These are phyloP conservation scores for Sitophilus oryzae DNA, from an alignment of 1,140 invertebrate species.

Conservation along the genomic window DNA sequence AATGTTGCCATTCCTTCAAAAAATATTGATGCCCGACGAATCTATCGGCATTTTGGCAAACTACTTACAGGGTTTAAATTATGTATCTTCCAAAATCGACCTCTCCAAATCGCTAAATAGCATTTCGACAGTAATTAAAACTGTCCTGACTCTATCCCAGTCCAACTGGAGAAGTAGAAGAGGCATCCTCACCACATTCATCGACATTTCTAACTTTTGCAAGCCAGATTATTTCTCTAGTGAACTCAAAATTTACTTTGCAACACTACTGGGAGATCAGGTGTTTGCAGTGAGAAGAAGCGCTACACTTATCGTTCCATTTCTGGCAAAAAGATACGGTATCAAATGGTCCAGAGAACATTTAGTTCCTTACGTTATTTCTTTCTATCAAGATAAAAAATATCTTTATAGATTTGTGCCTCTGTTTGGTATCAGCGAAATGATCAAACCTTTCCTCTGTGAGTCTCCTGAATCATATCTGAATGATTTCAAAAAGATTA, in stretches of 20 bases:
- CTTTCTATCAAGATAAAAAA: constrained; percentile 26
- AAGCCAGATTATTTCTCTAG: constrained; percentile 35
- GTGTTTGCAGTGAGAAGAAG: constrained; percentile 36
- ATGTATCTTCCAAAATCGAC: constrained; percentile 25
- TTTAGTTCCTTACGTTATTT: constrained; percentile 29
- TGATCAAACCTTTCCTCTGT: constrained; percentile 32
- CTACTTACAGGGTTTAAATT: constrained; percentile 33
- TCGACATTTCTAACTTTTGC: constrained; percentile 33
- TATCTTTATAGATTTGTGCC: constrained; percentile 35
- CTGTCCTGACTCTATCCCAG: constrained; percentile 30
- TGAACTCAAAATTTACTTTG: constrained; percentile 34
- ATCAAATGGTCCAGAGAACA: constrained; percentile 32
- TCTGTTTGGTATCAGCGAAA: constrained; percentile 38
- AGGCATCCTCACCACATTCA: constrained; percentile 33
- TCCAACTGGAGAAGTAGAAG: constrained; percentile 37
- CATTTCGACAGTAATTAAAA: constrained; percentile 28
- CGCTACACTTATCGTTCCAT: constrained; percentile 35
- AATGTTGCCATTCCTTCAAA: constrained; percentile 31
- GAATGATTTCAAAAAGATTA: constrained; percentile 17
- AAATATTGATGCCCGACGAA: constrained; percentile 31
- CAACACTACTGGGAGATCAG: constrained; percentile 32
- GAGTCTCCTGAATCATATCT: constrained; percentile 14
- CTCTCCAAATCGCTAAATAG: constrained; percentile 23
- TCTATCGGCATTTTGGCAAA: constrained; percentile 34
- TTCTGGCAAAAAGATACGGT: constrained; percentile 36